Base-by-base conservation (phyloP, 2,113 vertebrate species). In the Phaethornis superciliosus region DNA sequence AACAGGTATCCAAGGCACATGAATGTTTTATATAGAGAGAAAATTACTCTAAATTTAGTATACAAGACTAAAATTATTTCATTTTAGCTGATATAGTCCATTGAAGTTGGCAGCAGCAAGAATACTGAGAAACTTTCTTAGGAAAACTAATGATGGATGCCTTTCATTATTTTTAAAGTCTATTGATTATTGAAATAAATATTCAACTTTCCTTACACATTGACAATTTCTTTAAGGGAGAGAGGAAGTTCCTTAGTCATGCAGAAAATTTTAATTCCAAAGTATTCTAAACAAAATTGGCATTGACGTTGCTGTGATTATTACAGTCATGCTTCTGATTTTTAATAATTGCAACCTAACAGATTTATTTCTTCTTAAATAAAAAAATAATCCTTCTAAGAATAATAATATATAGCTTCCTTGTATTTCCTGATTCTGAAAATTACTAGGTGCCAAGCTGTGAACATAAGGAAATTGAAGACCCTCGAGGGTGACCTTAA, bases 271-370 rank as follows among this genome's bases (percentile, higher is more conserved):
- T 78, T 93, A 62, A 65, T 58, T 92, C 68, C 60, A 6, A 46
- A 93, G 64, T 70, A 56, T 78, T 91, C 77, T 67, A 88, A 96
- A 89, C 56, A 55, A 94, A 97, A 98, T 97, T 97, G 97, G 26
- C 94, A 37, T 28, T 96, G 97, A 96, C 97, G 95, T 87, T 91
- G 65, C 85, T 95, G 97, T 97, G 97, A 97, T 97, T 97, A 98
- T 98, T 98, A 96, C 94, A 97, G 95, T 96, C 96, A 67, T 44
- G 93, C 96, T 85, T 97, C 97, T 98, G 97, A 97, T 97, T 98
- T 98, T 98, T 98, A 97, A 98, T 98, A 98, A 98, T 98, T 98
- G 93, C 96, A 91, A 86, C 92, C 94, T 97, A 97, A 98, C 98
- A 98, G 97, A 97, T 98, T 96, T 97, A 96, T 98, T 98, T 98